Evolutionary conservation across 1,140 invertebrate genomes (phyloP), one percentile per base, ranked within the genome.

Genomic region (Mya arenaria): DNA sequence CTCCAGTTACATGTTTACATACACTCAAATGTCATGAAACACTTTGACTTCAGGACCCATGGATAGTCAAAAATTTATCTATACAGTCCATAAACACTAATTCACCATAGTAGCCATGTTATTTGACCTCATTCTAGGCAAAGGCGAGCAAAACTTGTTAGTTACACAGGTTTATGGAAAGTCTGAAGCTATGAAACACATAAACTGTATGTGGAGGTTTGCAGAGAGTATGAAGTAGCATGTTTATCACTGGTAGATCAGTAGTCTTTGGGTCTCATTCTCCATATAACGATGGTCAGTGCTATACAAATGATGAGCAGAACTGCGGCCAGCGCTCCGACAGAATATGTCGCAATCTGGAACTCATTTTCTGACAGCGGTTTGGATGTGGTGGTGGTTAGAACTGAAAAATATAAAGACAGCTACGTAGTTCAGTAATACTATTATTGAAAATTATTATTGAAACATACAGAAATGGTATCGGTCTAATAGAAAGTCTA

Each of bases 341-440:
- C 36, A 28, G 86, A 82, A 84, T 85, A 89, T 0, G 88, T 89
- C n/a, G 86, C 39, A 30, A 79, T 69, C 63, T 88, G 79, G 62
- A 78, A 89, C 8, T 63, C 19, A 8, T 56, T 37, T 15, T 82
- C 73, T 36, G 25, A 66, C 17, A 23, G 4, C 34, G 62, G 28
- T 15, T 58, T 19, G 28, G 62, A 55, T 4, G 60, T 63, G 28
- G 30, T 10, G 48, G 81, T 72, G 0, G 71, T 72, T 17, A 37
- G 56, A 17, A 25, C 79, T 82, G 79, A 82, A 82, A 82, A n/a
- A n/a, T n/a, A n/a, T n/a, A n/a, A n/a, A n/a, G n/a, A n/a, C n/a
- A n/a, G n/a, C n/a, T n/a, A n/a, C n/a, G n/a, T n/a, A n/a, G n/a
- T n/a, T n/a, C n/a, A n/a, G n/a, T n/a, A n/a, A n/a, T n/a, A n/a